Evolutionary conservation across 2,113 vertebrate genomes (phyloP).

Genomic region (Lichenostomus cassidix): DNA sequence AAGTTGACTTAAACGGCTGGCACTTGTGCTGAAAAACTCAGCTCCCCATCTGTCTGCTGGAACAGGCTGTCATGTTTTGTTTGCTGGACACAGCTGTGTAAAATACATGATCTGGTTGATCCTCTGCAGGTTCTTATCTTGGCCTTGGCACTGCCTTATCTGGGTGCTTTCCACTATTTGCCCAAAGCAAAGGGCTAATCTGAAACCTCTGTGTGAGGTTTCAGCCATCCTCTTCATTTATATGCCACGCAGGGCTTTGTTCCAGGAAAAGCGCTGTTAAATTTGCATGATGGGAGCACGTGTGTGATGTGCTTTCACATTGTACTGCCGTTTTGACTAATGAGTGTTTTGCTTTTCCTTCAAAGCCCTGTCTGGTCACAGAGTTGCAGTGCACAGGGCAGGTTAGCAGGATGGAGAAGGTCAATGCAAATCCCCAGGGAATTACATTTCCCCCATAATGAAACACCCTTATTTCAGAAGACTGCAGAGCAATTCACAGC

Average conservation of each 20-base stretch:
- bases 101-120: background rate
- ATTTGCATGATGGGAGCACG: background rate
- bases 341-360: background rate
- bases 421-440: background rate
- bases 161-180: background rate
- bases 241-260: background rate
- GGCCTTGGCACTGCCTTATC: background rate
- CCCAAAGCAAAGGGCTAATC: background rate
- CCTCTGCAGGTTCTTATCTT: background rate
- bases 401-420: background rate
- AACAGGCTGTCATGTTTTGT: background rate
- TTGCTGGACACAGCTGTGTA: background rate
- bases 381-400: background rate
- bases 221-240: background rate
- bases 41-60: background rate
- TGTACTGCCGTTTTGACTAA: background rate
- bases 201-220: background rate
- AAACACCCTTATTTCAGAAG: background rate
- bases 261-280: background rate
- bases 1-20: background rate
- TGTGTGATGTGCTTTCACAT: background rate
- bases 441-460: background rate
- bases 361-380: background rate
- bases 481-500: background rate
- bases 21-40: background rate